These are phyloP conservation scores for Xiphophorus couchianus DNA, from an alignment of 2,113 vertebrate species.

Conservation along the genomic window DNA sequence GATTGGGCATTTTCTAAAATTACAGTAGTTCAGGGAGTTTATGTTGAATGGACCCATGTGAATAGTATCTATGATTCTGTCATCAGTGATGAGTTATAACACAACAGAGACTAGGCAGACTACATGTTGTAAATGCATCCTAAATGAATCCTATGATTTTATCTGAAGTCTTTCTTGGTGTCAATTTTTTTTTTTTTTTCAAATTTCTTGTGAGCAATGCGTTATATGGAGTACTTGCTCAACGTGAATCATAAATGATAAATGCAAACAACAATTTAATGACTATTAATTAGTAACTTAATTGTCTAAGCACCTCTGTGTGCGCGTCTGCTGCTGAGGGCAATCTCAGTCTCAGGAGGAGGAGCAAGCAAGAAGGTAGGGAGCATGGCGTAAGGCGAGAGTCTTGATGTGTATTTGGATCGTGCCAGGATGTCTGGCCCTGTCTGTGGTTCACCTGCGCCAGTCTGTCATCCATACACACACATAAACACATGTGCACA, in stretches of 20 bases:
- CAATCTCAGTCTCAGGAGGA: conserved; percentile 32
- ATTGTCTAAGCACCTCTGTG: conserved; percentile 10
- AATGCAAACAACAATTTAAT: neutral
- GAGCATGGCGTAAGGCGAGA: conserved; percentile 77
- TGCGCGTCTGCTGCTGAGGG: conserved; percentile 26
- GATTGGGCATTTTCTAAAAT: conserved; percentile 31
- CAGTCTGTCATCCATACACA: conserved; percentile 64
- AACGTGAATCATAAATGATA: neutral
- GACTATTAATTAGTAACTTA: neutral
- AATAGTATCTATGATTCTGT: conserved; percentile 31
- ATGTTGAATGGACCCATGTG: conserved; percentile 41
- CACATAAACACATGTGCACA: conserved; percentile 21
- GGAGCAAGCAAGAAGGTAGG: conserved; percentile 14
- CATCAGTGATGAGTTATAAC: conserved; percentile 30
- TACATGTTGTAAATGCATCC: conserved; percentile 34
- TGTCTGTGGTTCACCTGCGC: conserved; percentile 82
- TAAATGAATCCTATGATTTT: neutral
- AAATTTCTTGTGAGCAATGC: neutral
- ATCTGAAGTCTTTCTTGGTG: neutral
- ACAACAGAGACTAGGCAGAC: neutral
- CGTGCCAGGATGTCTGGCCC: conserved; percentile 80
- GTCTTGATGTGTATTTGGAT: conserved; percentile 81
- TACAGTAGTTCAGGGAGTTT: conserved; percentile 26
- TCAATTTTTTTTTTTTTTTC: neutral
- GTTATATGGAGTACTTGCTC: neutral